phyloP scores from a whole-genome alignment of 2,797 vertebrate genomes.

The Echeneis naucrates region DNA sequence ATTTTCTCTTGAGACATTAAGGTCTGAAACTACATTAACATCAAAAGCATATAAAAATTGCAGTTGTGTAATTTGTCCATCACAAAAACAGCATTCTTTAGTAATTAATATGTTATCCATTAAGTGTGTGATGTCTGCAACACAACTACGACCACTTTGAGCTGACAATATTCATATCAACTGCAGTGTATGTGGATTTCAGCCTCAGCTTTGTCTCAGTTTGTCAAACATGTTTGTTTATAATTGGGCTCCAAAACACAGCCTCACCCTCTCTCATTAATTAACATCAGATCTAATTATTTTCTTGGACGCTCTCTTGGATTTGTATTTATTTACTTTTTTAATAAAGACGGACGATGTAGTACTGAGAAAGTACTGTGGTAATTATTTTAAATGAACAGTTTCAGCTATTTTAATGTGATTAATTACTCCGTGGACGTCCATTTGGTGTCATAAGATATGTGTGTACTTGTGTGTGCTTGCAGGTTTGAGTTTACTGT shows the following conservation, averaged over 20 bases:
- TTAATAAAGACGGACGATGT: not conserved
- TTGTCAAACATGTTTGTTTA: no score
- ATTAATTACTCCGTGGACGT: not conserved
- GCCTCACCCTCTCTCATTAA: not conserved
- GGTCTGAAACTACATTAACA: not conserved
- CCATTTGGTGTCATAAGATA: not conserved
- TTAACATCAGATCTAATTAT: conserved; percentile 1
- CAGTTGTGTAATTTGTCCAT: not conserved
- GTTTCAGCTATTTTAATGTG: not conserved
- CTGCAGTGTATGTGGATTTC: not conserved
- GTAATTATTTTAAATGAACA: not conserved
- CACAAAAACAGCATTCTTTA: not conserved
- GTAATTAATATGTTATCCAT: not conserved
- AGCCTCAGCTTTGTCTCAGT: not conserved
- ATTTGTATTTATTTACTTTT: not conserved
- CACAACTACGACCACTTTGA: not conserved
- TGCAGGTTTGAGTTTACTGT: conserved; percentile 94
- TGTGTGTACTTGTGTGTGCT: conserved; percentile 27
- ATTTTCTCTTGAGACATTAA: not conserved
- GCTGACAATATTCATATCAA: not conserved
- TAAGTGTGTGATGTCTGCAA: not conserved
- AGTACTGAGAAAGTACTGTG: no score
- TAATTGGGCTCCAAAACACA: not conserved
- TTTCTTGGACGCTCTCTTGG: not conserved
- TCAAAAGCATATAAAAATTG: not conserved